phyloP scores from a whole-genome alignment of 2,113 vertebrate species.

The Epinephelus moara region DNA sequence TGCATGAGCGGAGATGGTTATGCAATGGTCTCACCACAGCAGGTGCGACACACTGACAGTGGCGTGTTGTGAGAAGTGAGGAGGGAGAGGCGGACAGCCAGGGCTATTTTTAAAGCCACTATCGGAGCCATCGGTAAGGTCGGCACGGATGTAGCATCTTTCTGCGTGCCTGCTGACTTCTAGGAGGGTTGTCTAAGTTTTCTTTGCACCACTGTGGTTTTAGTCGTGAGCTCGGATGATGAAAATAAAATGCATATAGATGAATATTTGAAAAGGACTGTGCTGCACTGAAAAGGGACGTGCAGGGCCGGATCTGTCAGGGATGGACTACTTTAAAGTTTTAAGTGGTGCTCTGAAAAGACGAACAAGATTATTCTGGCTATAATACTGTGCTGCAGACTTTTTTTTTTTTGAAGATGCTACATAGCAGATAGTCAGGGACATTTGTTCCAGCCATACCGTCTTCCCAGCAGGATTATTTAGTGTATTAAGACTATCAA shows the following conservation, averaged over 20 bases:
- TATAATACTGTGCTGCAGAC: slow-evolving; percentile 30
- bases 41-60: slow-evolving; percentile 70
- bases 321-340: slow-evolving; percentile 23
- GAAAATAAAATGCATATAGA: slow-evolving; percentile 41
- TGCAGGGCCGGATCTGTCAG: slow-evolving; percentile 11
- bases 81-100: slow-evolving; percentile 69
- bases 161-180: slow-evolving; percentile 36
- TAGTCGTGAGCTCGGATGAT: not conserved
- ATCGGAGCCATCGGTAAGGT: slow-evolving; percentile 51
- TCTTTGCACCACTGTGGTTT: slow-evolving; percentile 1
- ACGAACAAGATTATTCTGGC: slow-evolving; percentile 13
- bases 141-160: slow-evolving; percentile 33
- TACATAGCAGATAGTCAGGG: slow-evolving; percentile 7
- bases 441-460: slow-evolving; percentile 31
- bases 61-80: slow-evolving; percentile 63
- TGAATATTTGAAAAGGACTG: slow-evolving; percentile 47
- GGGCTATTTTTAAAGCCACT: slow-evolving; percentile 78
- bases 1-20: slow-evolving; percentile 64
- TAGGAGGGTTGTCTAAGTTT: slow-evolving; percentile 37
- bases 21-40: slow-evolving; percentile 69
- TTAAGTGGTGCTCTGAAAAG: slow-evolving; percentile 23
- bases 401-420: slow-evolving; percentile 15
- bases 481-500: slow-evolving; percentile 27
- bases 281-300: slow-evolving; percentile 17
- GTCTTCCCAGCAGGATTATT: slow-evolving; percentile 19